Evolutionary conservation across 2,113 vertebrate species (phyloP).

Genomic region (Equus przewalskii): DNA sequence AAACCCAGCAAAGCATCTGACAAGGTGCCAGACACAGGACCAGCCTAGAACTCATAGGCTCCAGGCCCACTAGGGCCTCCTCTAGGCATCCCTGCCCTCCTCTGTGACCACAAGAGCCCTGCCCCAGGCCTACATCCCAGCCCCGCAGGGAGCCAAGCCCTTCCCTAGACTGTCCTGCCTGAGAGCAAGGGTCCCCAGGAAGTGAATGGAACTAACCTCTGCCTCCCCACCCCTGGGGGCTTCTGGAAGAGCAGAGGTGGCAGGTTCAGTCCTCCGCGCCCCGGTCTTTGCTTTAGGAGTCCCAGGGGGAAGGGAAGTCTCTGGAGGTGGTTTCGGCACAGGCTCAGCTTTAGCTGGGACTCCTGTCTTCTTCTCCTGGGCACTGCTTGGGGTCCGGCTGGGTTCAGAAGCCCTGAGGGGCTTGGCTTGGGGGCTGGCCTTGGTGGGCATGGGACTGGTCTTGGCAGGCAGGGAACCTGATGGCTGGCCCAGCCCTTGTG

Average conservation of each 20-base stretch:
- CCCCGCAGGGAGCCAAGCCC: not conserved
- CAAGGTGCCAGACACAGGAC: not conserved
- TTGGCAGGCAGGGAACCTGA: conserved; percentile 72
- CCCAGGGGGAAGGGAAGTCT: conserved; percentile 82
- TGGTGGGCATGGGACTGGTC: conserved; percentile 77
- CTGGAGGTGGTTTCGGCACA: conserved; percentile 79
- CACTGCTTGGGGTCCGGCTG: conserved; percentile 87
- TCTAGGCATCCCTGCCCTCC: not conserved
- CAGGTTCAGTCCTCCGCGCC: conserved; percentile 82
- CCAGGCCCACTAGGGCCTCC: not conserved
- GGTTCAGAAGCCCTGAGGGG: conserved; percentile 88
- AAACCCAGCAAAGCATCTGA: not conserved
- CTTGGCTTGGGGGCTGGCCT: conserved; percentile 87
- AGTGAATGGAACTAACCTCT: conserved; percentile 92
- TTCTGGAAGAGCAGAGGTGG: conserved; percentile 90
- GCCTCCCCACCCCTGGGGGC: conserved; percentile 91
- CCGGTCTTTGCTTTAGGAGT: conserved; percentile 83
- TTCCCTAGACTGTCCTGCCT: not conserved
- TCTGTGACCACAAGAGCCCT: not conserved
- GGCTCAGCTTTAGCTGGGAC: conserved; percentile 81
- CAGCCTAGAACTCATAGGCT: not conserved
- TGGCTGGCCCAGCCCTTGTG: conserved; percentile 86
- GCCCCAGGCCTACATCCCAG: not conserved
- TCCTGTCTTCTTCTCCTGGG: conserved; percentile 88
- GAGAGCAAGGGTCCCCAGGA: not conserved